Evolutionary conservation across 2,113 vertebrate genomes (phyloP), one percentile per base, ranked within the genome.

Genomic region (Mesitornis unicolor): DNA sequence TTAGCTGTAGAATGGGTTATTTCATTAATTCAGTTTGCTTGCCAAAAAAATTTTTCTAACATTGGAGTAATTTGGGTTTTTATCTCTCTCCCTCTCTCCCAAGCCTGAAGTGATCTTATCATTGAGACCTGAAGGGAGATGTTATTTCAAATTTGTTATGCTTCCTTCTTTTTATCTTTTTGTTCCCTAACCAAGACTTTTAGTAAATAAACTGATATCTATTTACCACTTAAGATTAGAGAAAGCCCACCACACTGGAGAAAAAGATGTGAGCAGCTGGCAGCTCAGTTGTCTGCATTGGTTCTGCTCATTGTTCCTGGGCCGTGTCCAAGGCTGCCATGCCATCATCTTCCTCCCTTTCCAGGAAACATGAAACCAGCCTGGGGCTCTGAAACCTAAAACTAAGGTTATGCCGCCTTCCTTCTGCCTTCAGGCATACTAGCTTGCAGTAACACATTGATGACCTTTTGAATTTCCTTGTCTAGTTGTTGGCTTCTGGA

Each of bases 71-170:
- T 48, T 65, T 65, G 4, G 40, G n/a, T 21, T 63, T 47, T 16
- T n/a, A 15, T 51, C 1, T 50, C 7, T n/a, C 2, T 74, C 2
- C 50, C 7, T 11, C 4, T 21, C 8, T 2, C 16, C 5, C 36
- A 69, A 35, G 19, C 9, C 16, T 78, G 26, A 4, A 48, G 6
- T 68, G 11, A 81, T 26, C 15, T 47, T 48, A 40, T 25, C 74
- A 31, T 25, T 60, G n/a, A 77, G 6, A 84, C 10, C 31, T 31
- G 33, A 73, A 82, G 35, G 29, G 18, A 81, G 26, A 33, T 31
- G 2, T 75, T 87, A 59, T 74, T 75, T 74, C 54, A 73, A 48
- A 33, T 61, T 71, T 74, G 2, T 86, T 42, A 54, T 47, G 13
- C 36, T 68, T 75, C 5, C 8, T 67, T 61, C 13, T 57, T 60